Evolutionary conservation across 2,113 vertebrate genomes (phyloP).

Genomic region (Poeciliopsis occidentalis): DNA sequence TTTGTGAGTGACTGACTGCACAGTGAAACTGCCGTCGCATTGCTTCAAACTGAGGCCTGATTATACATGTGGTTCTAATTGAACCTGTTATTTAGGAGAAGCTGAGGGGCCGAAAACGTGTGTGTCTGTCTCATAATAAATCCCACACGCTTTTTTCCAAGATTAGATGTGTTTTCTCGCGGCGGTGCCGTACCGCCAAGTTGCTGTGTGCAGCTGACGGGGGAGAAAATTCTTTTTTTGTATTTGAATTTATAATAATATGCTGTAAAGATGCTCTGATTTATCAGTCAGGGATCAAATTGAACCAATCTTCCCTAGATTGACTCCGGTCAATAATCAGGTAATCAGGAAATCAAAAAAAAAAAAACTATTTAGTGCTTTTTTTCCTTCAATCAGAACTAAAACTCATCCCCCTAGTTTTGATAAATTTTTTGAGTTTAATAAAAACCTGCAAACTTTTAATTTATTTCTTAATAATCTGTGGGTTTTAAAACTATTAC

Average conservation of each 20-base stretch:
- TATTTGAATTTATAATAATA: neutral
- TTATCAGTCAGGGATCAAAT: neutral
- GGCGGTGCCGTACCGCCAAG: conserved; percentile 40
- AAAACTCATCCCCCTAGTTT: neutral
- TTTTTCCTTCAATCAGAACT: neutral
- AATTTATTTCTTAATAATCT: neutral
- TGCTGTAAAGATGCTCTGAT: neutral
- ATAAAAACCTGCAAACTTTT: no score
- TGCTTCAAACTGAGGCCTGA: conserved; percentile 71
- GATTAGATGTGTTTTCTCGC: conserved; percentile 54
- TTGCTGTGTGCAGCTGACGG: conserved; percentile 18
- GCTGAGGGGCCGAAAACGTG: conserved; percentile 49
- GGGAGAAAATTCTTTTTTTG: neutral
- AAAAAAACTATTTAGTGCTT: neutral
- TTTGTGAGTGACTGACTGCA: conserved; percentile 51
- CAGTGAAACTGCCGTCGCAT: conserved; percentile 55
- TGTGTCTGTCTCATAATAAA: conserved; percentile 62
- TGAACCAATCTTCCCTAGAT: neutral
- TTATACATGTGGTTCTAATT: conserved; percentile 85
- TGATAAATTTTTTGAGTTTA: no score
- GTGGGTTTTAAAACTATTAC: neutral
- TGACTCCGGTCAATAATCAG: neutral
- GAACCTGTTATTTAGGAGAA: conserved; percentile 77
- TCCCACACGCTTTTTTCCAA: conserved; percentile 67
- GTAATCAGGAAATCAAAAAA: neutral